Conservation (phyloP, 2,888 invertebrate species). For the Eubasilissa splendida region DNA sequence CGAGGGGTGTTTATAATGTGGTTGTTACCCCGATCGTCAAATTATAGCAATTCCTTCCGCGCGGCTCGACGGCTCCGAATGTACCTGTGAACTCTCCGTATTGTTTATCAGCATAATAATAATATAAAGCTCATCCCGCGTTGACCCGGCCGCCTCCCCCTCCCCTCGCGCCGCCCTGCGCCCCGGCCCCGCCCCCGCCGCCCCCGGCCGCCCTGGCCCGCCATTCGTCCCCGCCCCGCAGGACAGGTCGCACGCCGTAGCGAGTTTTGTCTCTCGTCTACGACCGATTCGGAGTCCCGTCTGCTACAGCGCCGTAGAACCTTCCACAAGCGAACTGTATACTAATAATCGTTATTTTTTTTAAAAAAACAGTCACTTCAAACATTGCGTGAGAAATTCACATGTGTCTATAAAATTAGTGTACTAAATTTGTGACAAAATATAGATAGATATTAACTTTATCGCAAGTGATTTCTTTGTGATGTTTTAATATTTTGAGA, state of each 20-base stretch:
- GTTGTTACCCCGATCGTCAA: too few species aligned
- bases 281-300: constrained; percentile 8
- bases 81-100: constrained; percentile 20
- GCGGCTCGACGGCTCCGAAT: background rate
- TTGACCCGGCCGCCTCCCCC: constrained; percentile 22
- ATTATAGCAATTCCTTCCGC: background rate
- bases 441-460: background rate
- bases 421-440: background rate
- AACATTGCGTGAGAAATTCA: background rate
- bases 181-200: constrained; percentile 65
- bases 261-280: constrained; percentile 15
- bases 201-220: constrained; percentile 63
- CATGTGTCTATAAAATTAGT: background rate
- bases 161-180: constrained; percentile 64
- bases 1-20: too few species aligned
- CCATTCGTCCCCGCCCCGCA: constrained; percentile 62
- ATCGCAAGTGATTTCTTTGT: constrained; percentile 25
- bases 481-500: constrained; percentile 13
- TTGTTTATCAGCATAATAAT: constrained; percentile 39
- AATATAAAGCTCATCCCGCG: constrained; percentile 39
- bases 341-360: background rate
- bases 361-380: background rate
- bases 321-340: background rate
- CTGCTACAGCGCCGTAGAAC: constrained; percentile 8
- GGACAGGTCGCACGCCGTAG: constrained; percentile 59